phyloP scores from a whole-genome alignment of 53 echinoderm and acorn worm genomes.

The Arbacia lixula region DNA sequence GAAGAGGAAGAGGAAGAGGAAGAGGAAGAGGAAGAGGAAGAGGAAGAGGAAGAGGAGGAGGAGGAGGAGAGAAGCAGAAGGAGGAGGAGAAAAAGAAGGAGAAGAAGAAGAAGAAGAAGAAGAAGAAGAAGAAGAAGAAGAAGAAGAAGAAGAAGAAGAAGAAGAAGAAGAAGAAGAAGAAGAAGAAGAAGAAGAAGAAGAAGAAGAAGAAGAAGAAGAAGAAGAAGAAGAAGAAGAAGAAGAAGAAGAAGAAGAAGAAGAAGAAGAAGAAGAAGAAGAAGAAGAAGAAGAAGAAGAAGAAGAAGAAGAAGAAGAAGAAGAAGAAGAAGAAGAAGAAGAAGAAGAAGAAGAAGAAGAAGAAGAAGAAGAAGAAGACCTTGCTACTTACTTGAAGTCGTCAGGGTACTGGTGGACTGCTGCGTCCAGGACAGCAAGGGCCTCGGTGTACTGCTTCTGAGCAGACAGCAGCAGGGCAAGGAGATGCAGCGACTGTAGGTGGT shows the following conservation, averaged over 20 bases:
- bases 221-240: slow-evolving; percentile 35
- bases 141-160: slow-evolving; percentile 35
- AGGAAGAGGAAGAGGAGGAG: background rate
- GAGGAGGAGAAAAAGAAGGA: background rate
- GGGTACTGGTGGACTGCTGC: slow-evolving; percentile 87
- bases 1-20: background rate
- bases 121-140: slow-evolving; percentile 35
- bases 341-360: slow-evolving; percentile 35
- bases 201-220: slow-evolving; percentile 35
- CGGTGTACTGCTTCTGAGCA: slow-evolving; percentile 90
- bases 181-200: slow-evolving; percentile 35
- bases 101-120: slow-evolving; percentile 35
- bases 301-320: slow-evolving; percentile 35
- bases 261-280: slow-evolving; percentile 35
- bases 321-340: slow-evolving; percentile 35
- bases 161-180: slow-evolving; percentile 35
- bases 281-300: slow-evolving; percentile 35
- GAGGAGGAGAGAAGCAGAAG: slow-evolving; percentile 3
- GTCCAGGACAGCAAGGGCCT: slow-evolving; percentile 83
- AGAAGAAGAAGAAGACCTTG: background rate
- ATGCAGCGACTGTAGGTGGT: slow-evolving; percentile 80
- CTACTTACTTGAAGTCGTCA: slow-evolving; percentile 80
- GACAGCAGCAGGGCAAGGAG: slow-evolving; percentile 87
- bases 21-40: too few relatives aligned
- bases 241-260: slow-evolving; percentile 35